Evolutionary conservation across 2,888 invertebrate species (phyloP).

Genomic region (Teleogryllus oceanicus): DNA sequence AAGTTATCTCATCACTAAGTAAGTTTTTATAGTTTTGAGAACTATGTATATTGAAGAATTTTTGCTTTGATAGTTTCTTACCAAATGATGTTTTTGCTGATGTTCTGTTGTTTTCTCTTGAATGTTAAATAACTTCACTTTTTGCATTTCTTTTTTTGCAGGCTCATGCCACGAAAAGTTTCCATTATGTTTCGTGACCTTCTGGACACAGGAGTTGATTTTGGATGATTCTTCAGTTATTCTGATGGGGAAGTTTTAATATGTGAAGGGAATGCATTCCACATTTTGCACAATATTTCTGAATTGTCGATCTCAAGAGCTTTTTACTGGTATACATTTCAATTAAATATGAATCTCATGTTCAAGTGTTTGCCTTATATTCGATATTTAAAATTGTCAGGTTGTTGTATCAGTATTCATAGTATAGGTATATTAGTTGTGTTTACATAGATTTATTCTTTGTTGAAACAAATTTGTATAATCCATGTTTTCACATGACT

Average conservation of each 20-base stretch:
- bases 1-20: too few relatives aligned
- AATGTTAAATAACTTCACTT: neutral
- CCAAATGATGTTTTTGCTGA: neutral
- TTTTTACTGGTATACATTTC: too few relatives aligned
- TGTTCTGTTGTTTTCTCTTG: neutral
- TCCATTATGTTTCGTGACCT: constrained; percentile 59
- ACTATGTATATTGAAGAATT: neutral
- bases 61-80: neutral
- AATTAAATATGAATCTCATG: too few relatives aligned
- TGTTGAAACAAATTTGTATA: too few relatives aligned
- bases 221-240: constrained; percentile 49
- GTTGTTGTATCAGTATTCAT: too few relatives aligned
- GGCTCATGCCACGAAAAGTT: constrained; percentile 59
- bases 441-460: too few relatives aligned
- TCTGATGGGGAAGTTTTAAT: neutral
- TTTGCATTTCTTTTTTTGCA: constrained; percentile 38
- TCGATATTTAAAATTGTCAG: too few relatives aligned
- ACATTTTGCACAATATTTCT: neutral
- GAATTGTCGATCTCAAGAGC: neutral
- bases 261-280: neutral
- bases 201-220: constrained; percentile 63
- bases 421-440: too few relatives aligned
- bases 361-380: too few relatives aligned
- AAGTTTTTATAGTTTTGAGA: too few relatives aligned
- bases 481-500: too few relatives aligned